phyloP scores from a whole-genome alignment of 2,113 vertebrate genomes.

The Cichladusa arquata region DNA sequence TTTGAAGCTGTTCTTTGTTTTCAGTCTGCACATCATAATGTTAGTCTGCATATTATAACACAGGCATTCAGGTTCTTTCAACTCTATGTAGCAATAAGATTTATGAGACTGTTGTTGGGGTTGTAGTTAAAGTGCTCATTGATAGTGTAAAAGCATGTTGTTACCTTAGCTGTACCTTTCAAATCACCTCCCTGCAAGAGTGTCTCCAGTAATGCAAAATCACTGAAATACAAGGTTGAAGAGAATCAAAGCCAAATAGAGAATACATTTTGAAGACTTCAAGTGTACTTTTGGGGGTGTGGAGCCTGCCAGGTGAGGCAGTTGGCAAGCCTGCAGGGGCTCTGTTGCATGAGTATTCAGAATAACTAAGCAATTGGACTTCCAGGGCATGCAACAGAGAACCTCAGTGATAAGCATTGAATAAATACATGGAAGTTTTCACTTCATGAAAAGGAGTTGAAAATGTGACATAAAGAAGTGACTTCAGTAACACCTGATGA shows the following conservation, averaged over 20 bases:
- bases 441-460: background rate
- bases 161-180: background rate
- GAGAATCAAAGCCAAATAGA: background rate
- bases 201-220: background rate
- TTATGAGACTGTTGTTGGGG: background rate
- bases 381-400: background rate
- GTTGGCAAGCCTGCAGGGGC: background rate
- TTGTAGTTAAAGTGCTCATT: background rate
- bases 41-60: constrained; percentile 1
- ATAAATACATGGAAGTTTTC: background rate
- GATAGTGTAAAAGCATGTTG: background rate
- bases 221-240: background rate
- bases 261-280: background rate
- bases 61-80: constrained; percentile 10
- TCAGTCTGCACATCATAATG: constrained; percentile 2
- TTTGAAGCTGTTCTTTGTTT: constrained; percentile 53
- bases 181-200: background rate
- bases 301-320: background rate
- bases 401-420: background rate
- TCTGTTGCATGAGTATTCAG: background rate
- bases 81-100: background rate
- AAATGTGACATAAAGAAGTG: background rate
- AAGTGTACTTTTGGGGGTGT: background rate
- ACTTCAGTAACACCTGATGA: background rate
- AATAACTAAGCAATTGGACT: background rate